Conservation (phyloP, 2,888 invertebrate genomes). For the Drosophila glabriapex region DNA sequence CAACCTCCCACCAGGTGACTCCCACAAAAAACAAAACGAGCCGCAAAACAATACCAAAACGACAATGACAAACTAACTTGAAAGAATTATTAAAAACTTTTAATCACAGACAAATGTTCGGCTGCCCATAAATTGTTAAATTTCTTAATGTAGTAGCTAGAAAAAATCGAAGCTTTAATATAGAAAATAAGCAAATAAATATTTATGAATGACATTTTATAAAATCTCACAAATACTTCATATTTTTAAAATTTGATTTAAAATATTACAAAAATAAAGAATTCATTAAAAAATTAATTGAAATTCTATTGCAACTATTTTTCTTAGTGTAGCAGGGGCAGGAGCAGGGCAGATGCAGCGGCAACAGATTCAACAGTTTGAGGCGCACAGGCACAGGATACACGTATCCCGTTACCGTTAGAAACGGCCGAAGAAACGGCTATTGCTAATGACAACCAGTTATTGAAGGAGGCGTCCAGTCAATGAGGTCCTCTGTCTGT, state of each 20-base stretch:
- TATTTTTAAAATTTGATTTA: background rate
- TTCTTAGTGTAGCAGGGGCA: constrained; percentile 4
- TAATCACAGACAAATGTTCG: background rate
- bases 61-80: background rate
- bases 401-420: constrained; percentile 41
- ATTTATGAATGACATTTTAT: background rate
- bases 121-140: background rate
- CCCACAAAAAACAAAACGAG: constrained; percentile 15
- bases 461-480: constrained; percentile 12
- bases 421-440: constrained; percentile 53
- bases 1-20: background rate
- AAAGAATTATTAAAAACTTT: constrained; percentile 1
- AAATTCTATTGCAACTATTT: background rate
- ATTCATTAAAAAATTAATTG: background rate
- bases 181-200: background rate
- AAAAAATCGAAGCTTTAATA: background rate
- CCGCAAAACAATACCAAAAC: constrained; percentile 32
- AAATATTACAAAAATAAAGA: background rate
- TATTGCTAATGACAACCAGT: constrained; percentile 69
- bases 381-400: background rate
- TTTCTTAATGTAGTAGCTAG: background rate
- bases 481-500: background rate
- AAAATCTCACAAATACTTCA: background rate
- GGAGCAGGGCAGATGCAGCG: background rate
- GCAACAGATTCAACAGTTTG: constrained; percentile 1